phyloP scores from a whole-genome alignment of 2,797 vertebrate genomes.

The Sebastes taczanowskii region DNA sequence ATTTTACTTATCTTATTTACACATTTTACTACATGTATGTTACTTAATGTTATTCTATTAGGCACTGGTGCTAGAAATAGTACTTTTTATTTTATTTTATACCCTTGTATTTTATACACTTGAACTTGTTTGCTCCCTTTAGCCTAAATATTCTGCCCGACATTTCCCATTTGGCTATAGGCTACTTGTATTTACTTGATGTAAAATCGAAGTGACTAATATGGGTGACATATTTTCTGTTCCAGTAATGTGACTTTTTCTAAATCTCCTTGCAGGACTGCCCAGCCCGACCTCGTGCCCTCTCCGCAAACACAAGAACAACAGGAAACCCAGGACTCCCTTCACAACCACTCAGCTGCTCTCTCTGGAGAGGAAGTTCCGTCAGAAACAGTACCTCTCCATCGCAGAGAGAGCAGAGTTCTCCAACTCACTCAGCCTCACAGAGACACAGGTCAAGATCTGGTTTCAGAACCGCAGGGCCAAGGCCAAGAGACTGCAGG shows the following conservation, averaged over 20 bases:
- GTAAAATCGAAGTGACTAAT: background rate
- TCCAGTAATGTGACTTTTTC: background rate
- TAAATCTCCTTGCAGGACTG: conserved; percentile 74
- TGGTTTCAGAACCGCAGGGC: conserved; percentile 91
- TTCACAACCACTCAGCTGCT: conserved; percentile 89
- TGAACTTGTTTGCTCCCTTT: too few species aligned
- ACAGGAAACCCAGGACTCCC: conserved; percentile 88
- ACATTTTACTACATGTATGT: too few species aligned
- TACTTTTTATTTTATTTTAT: too few species aligned
- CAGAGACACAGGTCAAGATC: conserved; percentile 90
- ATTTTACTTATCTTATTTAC: too few species aligned
- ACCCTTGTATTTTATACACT: too few species aligned
- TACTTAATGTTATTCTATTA: too few species aligned
- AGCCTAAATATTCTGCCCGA: background rate
- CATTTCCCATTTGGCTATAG: background rate
- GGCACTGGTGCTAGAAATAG: too few species aligned
- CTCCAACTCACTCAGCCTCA: conserved; percentile 86
- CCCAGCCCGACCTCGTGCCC: conserved; percentile 83
- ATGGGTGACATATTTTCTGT: background rate
- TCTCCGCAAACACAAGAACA: conserved; percentile 90
- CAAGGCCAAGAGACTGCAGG: conserved; percentile 89
- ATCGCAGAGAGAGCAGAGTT: conserved; percentile 89
- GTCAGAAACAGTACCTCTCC: conserved; percentile 89
- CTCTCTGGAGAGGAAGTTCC: conserved; percentile 88
- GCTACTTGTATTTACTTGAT: background rate